Conservation (phyloP, 2,797 vertebrate species). For the Galaxias olidus region DNA sequence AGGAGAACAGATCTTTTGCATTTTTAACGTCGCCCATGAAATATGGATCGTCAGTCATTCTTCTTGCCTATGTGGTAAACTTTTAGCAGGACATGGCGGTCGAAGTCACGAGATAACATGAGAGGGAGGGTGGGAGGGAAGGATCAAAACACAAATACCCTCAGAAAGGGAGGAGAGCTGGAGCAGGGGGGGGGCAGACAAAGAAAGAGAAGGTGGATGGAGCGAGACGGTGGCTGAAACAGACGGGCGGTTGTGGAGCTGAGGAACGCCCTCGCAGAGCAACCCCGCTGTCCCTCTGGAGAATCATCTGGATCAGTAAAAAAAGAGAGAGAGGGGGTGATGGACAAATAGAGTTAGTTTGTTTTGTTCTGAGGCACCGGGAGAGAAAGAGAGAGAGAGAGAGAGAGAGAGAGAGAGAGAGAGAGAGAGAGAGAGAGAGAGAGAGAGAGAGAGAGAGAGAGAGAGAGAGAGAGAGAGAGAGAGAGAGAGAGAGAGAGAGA, state of each 20-base stretch:
- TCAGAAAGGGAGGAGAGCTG: slow-evolving; percentile 17
- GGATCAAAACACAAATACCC: background rate
- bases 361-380: background rate
- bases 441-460: background rate
- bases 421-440: background rate
- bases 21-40: slow-evolving; percentile 75
- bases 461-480: background rate
- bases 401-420: background rate
- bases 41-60: slow-evolving; percentile 77
- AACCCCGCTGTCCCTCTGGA: too few relatives aligned
- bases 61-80: slow-evolving; percentile 68
- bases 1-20: slow-evolving; percentile 74
- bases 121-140: slow-evolving; percentile 5
- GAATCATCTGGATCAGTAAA: background rate
- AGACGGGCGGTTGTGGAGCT: background rate
- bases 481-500: background rate
- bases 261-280: too few relatives aligned
- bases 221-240: background rate
- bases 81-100: slow-evolving; percentile 67
- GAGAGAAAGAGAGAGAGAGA: background rate
- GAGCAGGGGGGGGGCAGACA: background rate
- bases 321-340: background rate
- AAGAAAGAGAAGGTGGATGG: background rate
- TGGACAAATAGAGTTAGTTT: background rate
- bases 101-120: slow-evolving; percentile 57